Evolutionary conservation across 1,140 invertebrate species (phyloP).

Genomic region (Monochamus saltuarius): DNA sequence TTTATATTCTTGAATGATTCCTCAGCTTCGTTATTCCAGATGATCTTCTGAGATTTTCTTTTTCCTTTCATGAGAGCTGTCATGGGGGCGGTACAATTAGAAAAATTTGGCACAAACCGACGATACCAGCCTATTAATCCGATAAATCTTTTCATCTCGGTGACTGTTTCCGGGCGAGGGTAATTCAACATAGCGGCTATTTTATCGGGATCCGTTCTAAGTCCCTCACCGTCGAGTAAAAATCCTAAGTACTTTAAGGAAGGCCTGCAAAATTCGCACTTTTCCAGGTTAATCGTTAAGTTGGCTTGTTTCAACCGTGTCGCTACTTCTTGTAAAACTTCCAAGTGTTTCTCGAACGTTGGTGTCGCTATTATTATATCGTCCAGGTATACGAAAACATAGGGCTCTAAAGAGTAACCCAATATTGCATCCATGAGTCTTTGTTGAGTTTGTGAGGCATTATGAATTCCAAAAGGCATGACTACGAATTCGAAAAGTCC

Average conservation of each 20-base stretch:
- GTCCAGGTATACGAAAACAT: slow-evolving; percentile 41
- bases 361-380: slow-evolving; percentile 26
- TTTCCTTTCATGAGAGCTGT: too few species aligned
- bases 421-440: slow-evolving; percentile 28
- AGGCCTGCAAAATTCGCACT: slow-evolving; percentile 35
- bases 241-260: slow-evolving; percentile 48
- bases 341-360: slow-evolving; percentile 6
- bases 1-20: too few species aligned
- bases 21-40: too few species aligned
- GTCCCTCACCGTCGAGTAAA: slow-evolving; percentile 39
- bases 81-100: slow-evolving; percentile 45
- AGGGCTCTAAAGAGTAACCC: slow-evolving; percentile 24
- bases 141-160: slow-evolving; percentile 36
- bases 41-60: too few species aligned
- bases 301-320: slow-evolving; percentile 12
- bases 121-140: slow-evolving; percentile 46
- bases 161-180: slow-evolving; percentile 33
- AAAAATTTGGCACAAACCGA: slow-evolving; percentile 51
- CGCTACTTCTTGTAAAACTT: too few species aligned
- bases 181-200: slow-evolving; percentile 31
- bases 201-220: slow-evolving; percentile 40
- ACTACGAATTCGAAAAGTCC: slow-evolving; percentile 50
- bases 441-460: too few species aligned
- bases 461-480: slow-evolving; percentile 51
- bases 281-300: slow-evolving; percentile 22